Evolutionary conservation across 2,888 invertebrate genomes (phyloP).

Genomic region (Troides oblongomaculatus): DNA sequence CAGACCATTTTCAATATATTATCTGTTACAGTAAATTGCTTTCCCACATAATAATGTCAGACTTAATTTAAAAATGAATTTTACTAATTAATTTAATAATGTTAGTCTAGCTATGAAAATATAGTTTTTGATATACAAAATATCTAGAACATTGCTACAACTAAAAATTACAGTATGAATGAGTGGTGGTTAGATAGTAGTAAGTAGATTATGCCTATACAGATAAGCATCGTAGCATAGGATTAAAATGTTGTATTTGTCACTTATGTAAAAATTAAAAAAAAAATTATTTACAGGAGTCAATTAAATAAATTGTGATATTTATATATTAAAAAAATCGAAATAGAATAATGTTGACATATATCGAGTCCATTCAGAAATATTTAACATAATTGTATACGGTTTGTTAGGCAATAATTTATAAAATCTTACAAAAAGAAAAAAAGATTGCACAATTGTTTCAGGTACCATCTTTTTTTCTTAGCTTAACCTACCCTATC

Average conservation of each 20-base stretch:
- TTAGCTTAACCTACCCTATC: not conserved
- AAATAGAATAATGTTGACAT: no score
- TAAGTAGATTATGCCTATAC: not conserved
- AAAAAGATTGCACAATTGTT: no score
- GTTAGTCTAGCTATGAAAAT: not conserved
- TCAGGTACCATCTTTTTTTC: no score
- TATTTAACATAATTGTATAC: no score
- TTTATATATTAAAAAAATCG: no score
- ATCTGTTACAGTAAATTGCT: no score
- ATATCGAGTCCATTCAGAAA: no score
- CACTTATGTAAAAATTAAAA: not conserved
- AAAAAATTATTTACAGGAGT: not conserved
- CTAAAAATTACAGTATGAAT: not conserved
- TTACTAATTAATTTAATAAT: not conserved
- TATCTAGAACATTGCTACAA: not conserved
- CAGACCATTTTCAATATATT: no score
- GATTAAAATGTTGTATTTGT: not conserved
- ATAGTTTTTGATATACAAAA: not conserved
- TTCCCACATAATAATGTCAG: no score
- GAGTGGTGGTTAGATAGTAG: no score
- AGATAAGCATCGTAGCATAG: not conserved
- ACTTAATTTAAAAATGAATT: not conserved
- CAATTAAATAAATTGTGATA: not conserved
- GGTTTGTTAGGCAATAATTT: not conserved
- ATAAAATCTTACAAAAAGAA: no score